These are phyloP conservation scores for Anastrepha ludens DNA, from an alignment of 1,140 invertebrate genomes.

Conservation along the genomic window DNA sequence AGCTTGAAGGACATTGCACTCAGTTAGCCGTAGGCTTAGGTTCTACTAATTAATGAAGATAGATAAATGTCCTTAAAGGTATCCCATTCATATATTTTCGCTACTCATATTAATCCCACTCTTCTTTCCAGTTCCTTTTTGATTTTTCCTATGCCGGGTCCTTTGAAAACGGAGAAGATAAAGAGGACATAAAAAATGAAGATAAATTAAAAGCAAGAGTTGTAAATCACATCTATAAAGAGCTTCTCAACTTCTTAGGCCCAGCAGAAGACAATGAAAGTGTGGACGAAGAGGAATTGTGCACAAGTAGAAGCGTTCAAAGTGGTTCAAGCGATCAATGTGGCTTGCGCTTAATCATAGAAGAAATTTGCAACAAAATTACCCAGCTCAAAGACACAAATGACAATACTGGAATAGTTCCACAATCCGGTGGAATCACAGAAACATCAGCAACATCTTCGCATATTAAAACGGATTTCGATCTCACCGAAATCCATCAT, in stretches of 20 bases:
- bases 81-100: too few relatives aligned
- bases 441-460: neutral
- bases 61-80: too few relatives aligned
- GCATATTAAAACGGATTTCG: neutral
- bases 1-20: too few relatives aligned
- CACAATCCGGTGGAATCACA: too few relatives aligned
- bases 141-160: neutral
- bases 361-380: neutral
- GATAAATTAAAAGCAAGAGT: neutral
- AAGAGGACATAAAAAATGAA: neutral
- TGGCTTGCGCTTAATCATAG: neutral
- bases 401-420: too few relatives aligned
- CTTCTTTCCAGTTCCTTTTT: neutral
- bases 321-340: neutral
- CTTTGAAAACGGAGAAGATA: neutral
- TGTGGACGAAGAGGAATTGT: neutral
- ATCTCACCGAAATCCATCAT: neutral
- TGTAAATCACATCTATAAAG: neutral
- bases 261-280: neutral
- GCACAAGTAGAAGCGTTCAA: conserved; percentile 18
- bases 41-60: too few relatives aligned
- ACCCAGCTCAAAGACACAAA: neutral
- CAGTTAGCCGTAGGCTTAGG: too few relatives aligned
- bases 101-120: neutral
- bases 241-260: neutral